Percentiles rank a stretch among this genome's conserved stretches.
These are phyloP conservation scores for Diplosoma virens DNA, from an alignment of 23 tunicate species.

Conservation along the genomic window DNA sequence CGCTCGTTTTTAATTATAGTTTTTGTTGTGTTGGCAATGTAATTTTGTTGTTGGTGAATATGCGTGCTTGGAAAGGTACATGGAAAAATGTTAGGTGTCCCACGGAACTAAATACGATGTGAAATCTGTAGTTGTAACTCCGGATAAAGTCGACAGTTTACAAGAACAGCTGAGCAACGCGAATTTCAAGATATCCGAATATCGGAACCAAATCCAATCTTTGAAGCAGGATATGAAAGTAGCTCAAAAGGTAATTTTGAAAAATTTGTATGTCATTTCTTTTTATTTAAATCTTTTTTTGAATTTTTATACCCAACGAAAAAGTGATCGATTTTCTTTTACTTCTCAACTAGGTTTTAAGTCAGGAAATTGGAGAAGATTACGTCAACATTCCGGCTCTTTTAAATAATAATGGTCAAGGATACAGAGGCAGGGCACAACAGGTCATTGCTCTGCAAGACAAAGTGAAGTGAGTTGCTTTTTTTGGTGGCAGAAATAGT, in stretches of 20 bases:
- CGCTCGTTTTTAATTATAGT: no score
- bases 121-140: not conserved
- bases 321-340: not conserved
- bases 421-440: constrained; percentile 79
- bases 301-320: no score
- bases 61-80: no score
- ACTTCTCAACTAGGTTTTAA: constrained; percentile 50
- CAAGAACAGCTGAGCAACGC: constrained; percentile 51
- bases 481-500: no score
- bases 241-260: constrained; percentile 83
- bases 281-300: no score
- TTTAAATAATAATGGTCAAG: constrained; percentile 43
- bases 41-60: no score
- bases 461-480: constrained; percentile 82
- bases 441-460: constrained; percentile 80
- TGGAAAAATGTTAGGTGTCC: no score
- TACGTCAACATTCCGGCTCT: constrained; percentile 33
- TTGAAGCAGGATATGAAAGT: constrained; percentile 89
- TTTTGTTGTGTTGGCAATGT: no score
- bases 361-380: constrained; percentile 81
- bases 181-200: constrained; percentile 64
- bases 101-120: no score
- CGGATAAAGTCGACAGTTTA: constrained; percentile 29
- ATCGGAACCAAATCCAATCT: constrained; percentile 81
- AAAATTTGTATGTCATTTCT: not conserved